Base-by-base conservation (phyloP, 2,113 vertebrate species). In the Oryzias javanicus region DNA sequence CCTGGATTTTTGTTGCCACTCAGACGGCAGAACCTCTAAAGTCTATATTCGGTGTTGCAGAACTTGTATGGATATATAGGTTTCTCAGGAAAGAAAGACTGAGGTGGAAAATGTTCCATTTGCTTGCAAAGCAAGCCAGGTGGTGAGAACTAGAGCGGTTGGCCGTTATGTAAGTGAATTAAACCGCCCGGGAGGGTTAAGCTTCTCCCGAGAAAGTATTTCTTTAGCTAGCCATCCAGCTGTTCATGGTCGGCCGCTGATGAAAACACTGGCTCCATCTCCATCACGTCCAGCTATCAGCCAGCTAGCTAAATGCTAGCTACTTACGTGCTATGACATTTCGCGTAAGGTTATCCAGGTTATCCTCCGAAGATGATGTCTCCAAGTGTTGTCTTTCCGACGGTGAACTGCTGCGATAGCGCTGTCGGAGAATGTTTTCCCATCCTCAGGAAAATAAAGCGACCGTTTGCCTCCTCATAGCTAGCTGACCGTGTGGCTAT, bases 341-440 rank as follows among this genome's bases (percentile, higher is more conserved):
- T 88, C 86, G 78, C 79, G 83, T 87, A 84, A 89, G 89, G 87
- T 90, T 90, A 87, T 82, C 83, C 85, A 83, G 82, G 81, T 86
- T 86, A 88, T 87, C 81, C 86, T 78, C 71, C 69, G 79, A 81
- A 81, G 70, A 82, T 73, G 70, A 72, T 49, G 70, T 58, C 72
- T 76, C 20, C 57, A 29, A 20, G 5, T 51, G 75, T 72, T 67
- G 60, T 65, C 69, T 61, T 14, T 60, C 80, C 83, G 66, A 52
- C 53, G 78, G 55, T 27, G 55, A 74, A 78, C 67, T 65, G 35
- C 68, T 52, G 44, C 60, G 67, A 51, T 45, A 59, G 48, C 42
- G 63, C 48, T 24, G 41, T 55, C 67, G 29, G 55, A 56, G 61
- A 66, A 53, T 4, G 24, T 81, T 4, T 74, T 75, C 64, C 87